Percentiles rank a stretch among this genome's conserved stretches.
Conservation (phyloP, 2,797 vertebrate species). For the Diplodus puntazzo region DNA sequence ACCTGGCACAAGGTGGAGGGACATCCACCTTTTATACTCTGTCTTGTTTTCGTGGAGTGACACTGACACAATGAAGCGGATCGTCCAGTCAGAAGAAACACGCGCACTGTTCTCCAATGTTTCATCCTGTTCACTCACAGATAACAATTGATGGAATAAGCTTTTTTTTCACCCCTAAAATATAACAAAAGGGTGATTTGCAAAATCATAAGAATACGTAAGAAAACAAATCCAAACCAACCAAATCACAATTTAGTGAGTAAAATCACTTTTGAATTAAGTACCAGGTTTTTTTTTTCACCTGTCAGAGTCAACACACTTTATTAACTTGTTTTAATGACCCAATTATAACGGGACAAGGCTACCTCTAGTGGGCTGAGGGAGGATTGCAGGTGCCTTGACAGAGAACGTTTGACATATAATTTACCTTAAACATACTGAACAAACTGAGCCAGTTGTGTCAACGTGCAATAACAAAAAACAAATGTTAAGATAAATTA, state of each 20-base stretch:
- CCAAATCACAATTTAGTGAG: not conserved
- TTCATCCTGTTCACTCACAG: conserved; percentile 55
- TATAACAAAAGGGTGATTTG: conserved; percentile 28
- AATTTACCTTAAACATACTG: not conserved
- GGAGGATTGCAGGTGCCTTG: conserved; percentile 36
- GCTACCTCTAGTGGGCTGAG: conserved; percentile 61
- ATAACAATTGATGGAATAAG: conserved; percentile 64
- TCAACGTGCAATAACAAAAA: not conserved
- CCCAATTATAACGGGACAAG: conserved; percentile 21
- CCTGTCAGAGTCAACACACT: conserved; percentile 37
- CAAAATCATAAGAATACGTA: conserved; percentile 16
- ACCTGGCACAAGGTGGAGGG: conserved; percentile 75
- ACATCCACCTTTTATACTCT: conserved; percentile 75
- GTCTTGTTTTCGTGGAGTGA: conserved; percentile 58
- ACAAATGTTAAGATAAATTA: not conserved
- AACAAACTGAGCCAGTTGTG: not conserved
- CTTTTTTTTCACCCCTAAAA: not conserved
- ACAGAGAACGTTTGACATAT: not conserved
- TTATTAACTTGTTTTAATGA: conserved; percentile 21
- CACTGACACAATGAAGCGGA: conserved; percentile 63
- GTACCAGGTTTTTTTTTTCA: not conserved
- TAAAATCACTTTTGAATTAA: conserved; percentile 10
- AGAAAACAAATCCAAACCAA: not conserved
- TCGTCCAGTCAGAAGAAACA: conserved; percentile 55
- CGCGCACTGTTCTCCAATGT: conserved; percentile 52